Conservation (phyloP, 23 tunicate species). For the Trididemnum nubilum region DNA sequence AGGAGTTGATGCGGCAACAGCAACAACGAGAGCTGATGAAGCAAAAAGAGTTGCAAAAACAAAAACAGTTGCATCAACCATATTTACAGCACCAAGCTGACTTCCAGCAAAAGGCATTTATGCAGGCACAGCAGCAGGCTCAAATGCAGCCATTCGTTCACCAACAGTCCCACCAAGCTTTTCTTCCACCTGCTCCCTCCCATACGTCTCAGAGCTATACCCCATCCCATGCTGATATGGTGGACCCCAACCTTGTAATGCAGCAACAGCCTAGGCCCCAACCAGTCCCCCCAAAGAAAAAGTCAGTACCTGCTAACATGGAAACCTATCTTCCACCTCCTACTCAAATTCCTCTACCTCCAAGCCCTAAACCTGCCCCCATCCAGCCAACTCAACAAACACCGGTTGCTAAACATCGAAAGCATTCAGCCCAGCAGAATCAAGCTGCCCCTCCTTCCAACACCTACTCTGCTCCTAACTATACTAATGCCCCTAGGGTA, state of each 20-base stretch:
- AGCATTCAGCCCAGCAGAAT: not conserved
- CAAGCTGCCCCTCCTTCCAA: not conserved
- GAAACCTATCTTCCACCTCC: not conserved
- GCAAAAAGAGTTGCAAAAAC: not conserved
- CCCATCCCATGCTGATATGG: not conserved
- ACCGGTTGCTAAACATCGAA: not conserved
- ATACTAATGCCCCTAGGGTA: slow-evolving; percentile 13
- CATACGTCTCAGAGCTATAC: not conserved
- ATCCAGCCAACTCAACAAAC: not conserved
- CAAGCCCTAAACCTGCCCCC: not conserved
- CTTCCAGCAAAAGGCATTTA: not conserved
- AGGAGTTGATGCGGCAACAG: not conserved
- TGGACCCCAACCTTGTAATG: not conserved
- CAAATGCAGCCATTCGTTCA: not conserved
- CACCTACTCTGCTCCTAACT: not conserved
- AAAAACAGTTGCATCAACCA: not conserved
- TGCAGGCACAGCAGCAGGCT: not conserved
- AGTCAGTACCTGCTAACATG: not conserved
- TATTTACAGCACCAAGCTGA: not conserved
- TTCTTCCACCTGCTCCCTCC: not conserved
- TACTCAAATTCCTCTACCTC: not conserved
- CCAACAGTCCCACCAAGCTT: not conserved
- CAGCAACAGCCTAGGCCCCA: slow-evolving; percentile 1
- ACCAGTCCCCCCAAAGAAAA: not conserved
- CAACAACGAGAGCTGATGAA: not conserved